Evolutionary conservation across 1,140 invertebrate species (phyloP).

Genomic region (Drosophila obscura): DNA sequence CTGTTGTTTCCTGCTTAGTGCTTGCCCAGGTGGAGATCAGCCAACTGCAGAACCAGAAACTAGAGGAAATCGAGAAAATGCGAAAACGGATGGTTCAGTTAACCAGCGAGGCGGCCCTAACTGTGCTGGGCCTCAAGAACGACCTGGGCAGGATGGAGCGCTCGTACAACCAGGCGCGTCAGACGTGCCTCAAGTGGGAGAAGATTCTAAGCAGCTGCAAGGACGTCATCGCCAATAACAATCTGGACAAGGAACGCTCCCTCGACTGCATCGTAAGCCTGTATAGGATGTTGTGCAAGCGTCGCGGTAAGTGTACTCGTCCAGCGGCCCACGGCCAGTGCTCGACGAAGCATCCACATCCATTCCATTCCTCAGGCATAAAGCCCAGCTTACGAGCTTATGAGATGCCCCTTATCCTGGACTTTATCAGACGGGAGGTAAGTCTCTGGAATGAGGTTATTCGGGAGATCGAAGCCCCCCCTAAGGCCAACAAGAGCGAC

Average conservation of each 20-base stretch:
- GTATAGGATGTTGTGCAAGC: constrained; percentile 59
- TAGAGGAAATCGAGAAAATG: constrained; percentile 65
- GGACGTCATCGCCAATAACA: constrained; percentile 46
- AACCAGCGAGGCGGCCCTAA: constrained; percentile 66
- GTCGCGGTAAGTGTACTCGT: constrained; percentile 45
- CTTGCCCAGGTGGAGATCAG: constrained; percentile 73
- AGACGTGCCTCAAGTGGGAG: constrained; percentile 68
- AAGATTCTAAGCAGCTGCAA: constrained; percentile 63
- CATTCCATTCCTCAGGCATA: constrained; percentile 24
- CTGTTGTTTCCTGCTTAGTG: constrained; percentile 38
- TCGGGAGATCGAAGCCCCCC: constrained; percentile 29
- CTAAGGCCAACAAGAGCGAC: constrained; percentile 10
- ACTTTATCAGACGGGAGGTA: constrained; percentile 50
- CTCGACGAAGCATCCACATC: no score
- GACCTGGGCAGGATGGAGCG: constrained; percentile 68
- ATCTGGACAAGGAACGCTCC: constrained; percentile 60
- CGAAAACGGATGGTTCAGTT: constrained; percentile 63
- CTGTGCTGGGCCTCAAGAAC: constrained; percentile 71
- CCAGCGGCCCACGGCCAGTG: neutral
- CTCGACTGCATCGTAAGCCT: constrained; percentile 61
- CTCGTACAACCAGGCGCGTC: constrained; percentile 59
- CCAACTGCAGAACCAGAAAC: constrained; percentile 49
- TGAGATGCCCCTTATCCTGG: constrained; percentile 7
- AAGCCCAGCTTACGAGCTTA: neutral
- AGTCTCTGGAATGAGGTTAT: constrained; percentile 33